A percentile compares a stretch with the other conserved stretches of the same genome.
These are phyloP conservation scores for Micromussa lordhowensis DNA, from an alignment of 92 coral and sea anemone species.

Conservation along the genomic window DNA sequence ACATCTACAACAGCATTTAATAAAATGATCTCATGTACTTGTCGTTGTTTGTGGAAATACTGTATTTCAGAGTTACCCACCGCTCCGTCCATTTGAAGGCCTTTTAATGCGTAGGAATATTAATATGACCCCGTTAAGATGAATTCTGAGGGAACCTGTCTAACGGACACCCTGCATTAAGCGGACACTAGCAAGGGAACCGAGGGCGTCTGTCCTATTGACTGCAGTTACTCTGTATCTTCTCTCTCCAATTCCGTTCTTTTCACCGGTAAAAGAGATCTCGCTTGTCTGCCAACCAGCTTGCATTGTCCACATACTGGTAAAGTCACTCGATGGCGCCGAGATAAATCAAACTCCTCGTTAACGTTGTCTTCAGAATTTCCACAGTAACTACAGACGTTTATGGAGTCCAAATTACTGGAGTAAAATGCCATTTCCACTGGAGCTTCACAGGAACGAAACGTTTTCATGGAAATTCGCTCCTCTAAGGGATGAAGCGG, in stretches of 20 bases:
- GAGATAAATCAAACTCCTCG: neutral
- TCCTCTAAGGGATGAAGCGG: constrained; percentile 69
- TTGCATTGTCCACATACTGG: constrained; percentile 35
- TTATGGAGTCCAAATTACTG: neutral
- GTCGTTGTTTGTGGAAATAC: no score
- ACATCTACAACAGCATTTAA: no score
- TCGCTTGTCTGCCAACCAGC: constrained; percentile 11
- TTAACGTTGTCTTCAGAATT: neutral
- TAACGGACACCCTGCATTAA: no score
- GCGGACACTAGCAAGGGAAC: no score
- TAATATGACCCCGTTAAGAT: no score
- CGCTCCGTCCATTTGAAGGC: no score
- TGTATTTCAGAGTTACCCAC: no score
- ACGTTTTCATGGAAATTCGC: constrained; percentile 52
- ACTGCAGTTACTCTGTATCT: neutral
- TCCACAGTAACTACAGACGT: constrained; percentile 57
- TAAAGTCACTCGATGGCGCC: neutral
- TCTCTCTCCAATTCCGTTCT: neutral
- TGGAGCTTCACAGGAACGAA: constrained; percentile 38
- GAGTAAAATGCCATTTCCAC: constrained; percentile 58
- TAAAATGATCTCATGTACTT: no score
- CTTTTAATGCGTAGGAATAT: no score
- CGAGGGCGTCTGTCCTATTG: no score
- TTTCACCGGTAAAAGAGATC: constrained; percentile 25
- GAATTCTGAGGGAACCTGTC: no score